phyloP scores from a whole-genome alignment of 1,140 invertebrate species.

The Megalonaias nervosa region DNA sequence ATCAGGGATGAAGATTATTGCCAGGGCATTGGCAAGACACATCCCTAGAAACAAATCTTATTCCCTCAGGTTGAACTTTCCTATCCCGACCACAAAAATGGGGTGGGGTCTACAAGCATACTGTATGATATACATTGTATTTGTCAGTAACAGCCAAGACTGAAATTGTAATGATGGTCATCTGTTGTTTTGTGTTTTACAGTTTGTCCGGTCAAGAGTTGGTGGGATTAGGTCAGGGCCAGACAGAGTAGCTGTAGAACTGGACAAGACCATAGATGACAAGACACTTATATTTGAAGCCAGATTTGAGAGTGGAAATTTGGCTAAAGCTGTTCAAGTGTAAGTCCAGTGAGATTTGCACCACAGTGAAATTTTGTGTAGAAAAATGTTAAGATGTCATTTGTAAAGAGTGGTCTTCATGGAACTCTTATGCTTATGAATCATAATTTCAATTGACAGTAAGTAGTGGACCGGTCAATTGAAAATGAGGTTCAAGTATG shows the following conservation, averaged over 20 bases:
- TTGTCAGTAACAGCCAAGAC: not conserved
- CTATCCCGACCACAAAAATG: not conserved
- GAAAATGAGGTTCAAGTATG: no score
- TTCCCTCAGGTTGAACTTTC: not conserved
- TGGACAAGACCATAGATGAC: conserved; percentile 66
- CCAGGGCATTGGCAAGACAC: not conserved
- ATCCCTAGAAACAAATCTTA: not conserved
- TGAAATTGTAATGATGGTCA: no score
- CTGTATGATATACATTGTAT: not conserved
- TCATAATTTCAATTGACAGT: no score
- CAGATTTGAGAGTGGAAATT: conserved; percentile 71
- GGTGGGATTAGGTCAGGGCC: conserved; percentile 75
- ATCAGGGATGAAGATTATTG: not conserved
- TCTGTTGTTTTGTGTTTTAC: conserved; percentile 53
- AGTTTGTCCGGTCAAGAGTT: conserved; percentile 89
- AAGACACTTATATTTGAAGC: conserved; percentile 72
- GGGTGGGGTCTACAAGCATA: not conserved
- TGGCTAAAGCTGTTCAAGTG: conserved; percentile 70
- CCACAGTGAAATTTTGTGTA: not conserved
- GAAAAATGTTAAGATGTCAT: not conserved
- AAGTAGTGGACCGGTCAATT: no score
- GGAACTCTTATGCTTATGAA: no score
- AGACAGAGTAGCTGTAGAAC: conserved; percentile 52
- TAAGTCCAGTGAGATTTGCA: conserved; percentile 43
- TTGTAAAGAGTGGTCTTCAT: no score